A percentile compares a stretch with the other conserved stretches of the same genome.
Evolutionary conservation across 2,888 invertebrate species (phyloP).

Genomic region (Sthenelais limicola): DNA sequence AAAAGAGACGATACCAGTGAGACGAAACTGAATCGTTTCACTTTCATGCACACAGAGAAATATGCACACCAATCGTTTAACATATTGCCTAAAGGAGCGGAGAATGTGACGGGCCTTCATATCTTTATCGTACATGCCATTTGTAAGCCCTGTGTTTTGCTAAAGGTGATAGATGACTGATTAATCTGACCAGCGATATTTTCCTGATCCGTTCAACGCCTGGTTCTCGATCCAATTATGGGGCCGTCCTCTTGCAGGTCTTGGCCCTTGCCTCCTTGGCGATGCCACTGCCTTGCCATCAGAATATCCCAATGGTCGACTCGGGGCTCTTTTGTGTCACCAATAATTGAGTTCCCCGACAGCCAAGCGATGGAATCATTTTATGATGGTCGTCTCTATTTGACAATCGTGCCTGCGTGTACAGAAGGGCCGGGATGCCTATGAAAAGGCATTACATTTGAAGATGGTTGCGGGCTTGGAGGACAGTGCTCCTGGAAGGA

Average conservation of each 20-base stretch:
- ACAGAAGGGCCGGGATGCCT: conserved; percentile 1
- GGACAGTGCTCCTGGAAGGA: conserved; percentile 2
- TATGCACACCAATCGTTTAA: no score
- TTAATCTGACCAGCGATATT: no score
- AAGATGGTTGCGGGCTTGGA: background rate
- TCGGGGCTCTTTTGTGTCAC: conserved; percentile 23
- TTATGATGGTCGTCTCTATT: conserved; percentile 34
- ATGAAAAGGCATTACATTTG: conserved; percentile 37
- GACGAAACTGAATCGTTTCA: no score
- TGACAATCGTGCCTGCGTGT: conserved; percentile 36
- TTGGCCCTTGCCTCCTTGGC: conserved; percentile 1
- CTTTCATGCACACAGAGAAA: no score
- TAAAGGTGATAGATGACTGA: no score
- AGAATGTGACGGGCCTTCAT: no score
- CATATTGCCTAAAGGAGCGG: no score
- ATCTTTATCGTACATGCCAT: no score
- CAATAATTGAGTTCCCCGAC: conserved; percentile 38
- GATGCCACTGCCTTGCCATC: background rate
- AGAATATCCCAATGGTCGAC: conserved; percentile 6
- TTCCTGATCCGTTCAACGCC: no score
- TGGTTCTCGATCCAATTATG: conserved; percentile 29
- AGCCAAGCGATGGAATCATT: conserved; percentile 33
- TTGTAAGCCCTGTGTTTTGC: no score
- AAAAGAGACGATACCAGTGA: no score
- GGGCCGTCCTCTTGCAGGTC: background rate